Base-by-base conservation (phyloP, 2,888 invertebrate species). In the Adelognathus sp. region DNA sequence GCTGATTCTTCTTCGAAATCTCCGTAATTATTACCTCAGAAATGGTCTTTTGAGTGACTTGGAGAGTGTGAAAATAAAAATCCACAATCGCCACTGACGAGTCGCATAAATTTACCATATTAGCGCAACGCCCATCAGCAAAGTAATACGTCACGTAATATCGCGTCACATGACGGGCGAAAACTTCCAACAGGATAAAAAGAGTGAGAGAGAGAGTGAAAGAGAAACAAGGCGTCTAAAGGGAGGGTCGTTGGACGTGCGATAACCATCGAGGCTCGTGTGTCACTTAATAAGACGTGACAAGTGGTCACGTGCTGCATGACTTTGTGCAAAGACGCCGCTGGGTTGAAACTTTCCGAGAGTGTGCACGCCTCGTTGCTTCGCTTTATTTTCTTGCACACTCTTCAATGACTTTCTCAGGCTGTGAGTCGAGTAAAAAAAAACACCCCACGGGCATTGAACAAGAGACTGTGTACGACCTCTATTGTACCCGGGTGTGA, bases 271-370 rank as follows among this genome's bases (percentile, higher is more conserved):
- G 64, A 44, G 46, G 70, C 78, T 64, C 73, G 70, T 78, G 56
- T 86, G 86, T 83, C 86, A 85, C 86, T 88, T 89, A 89, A 89
- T 88, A 88, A 89, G 89, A 88, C 88, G 87, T 88, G 88, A 89
- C 87, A 88, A 87, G 88, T 85, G 85, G 87, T 88, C 86, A 88
- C 88, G 89, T 88, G 88, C 71, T 79, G 78, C 74, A 79, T 79
- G 78, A 79, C 78, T 73, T 44, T 61, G 78, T 66, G 41, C 9
- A 64, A 77, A 70, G 33, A 58, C 14, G 31, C 33, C 33, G 14
- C 6, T 16, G 3, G 21, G 33, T 2, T n/a, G n/a, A 3, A 33
- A 2, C 33, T 6, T 21, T 5, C 11, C 21, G 14, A 54, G 27
- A n/a, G 24, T 27, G 24, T 21, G 27, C 50, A 71, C 66, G 52